A percentile compares a stretch with the other conserved stretches of the same genome.
phyloP scores from a whole-genome alignment of 2,113 vertebrate species.

The Carlito syrichta region DNA sequence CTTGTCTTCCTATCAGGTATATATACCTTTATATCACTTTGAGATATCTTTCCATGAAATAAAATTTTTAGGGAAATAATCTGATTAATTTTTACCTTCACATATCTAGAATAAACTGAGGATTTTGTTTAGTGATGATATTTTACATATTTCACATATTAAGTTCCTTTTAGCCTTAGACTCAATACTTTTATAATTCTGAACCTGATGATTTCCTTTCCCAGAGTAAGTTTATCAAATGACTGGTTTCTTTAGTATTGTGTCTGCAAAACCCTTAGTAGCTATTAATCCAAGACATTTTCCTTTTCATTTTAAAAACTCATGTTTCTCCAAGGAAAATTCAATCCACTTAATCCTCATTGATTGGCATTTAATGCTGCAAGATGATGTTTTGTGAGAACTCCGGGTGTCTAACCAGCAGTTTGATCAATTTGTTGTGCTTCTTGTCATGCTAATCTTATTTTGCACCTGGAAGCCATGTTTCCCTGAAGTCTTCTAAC shows the following conservation, averaged over 20 bases:
- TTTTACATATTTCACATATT: not conserved
- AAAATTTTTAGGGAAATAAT: not conserved
- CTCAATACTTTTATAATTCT: not conserved
- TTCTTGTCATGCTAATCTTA: conserved; percentile 70
- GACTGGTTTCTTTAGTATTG: conserved; percentile 62
- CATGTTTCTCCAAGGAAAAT: conserved; percentile 69
- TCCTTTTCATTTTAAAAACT: conserved; percentile 65
- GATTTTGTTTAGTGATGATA: not conserved
- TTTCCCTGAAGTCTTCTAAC: conserved; percentile 46
- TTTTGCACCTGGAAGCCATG: conserved; percentile 65
- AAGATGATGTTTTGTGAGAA: conserved; percentile 67
- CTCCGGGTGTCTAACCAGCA: conserved; percentile 59
- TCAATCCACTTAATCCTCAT: conserved; percentile 72
- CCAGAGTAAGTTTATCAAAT: conserved; percentile 60
- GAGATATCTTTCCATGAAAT: not conserved
- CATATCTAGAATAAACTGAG: not conserved
- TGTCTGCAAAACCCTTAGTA: conserved; percentile 57
- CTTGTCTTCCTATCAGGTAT: not conserved
- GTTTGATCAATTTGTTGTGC: conserved; percentile 65
- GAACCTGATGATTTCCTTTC: not conserved
- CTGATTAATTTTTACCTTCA: not conserved
- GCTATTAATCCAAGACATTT: conserved; percentile 59
- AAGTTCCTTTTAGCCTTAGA: not conserved
- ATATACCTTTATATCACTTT: not conserved
- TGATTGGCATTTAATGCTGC: conserved; percentile 70